These are phyloP conservation scores for Lophura nycthemera DNA, from an alignment of 2,113 vertebrate species.

Conservation along the genomic window DNA sequence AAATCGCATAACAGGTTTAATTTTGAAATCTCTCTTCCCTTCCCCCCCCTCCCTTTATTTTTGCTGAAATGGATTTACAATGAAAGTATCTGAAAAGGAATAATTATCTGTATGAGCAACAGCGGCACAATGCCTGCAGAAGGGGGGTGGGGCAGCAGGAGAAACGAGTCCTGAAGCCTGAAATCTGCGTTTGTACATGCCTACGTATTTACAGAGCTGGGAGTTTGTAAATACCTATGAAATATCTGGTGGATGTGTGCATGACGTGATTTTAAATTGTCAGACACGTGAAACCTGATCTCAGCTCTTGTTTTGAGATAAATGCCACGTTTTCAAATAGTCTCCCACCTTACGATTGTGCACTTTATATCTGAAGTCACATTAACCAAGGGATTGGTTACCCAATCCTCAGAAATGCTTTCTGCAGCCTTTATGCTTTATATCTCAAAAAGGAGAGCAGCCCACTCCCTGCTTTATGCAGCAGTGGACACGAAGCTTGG, in stretches of 20 bases:
- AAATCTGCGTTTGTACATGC: constrained; percentile 1
- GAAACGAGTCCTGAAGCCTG: background rate
- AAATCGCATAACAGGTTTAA: constrained; percentile 26
- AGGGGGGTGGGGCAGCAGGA: background rate
- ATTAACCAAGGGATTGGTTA: background rate
- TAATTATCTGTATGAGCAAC: constrained; percentile 41
- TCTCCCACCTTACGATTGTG: background rate
- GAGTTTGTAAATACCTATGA: background rate
- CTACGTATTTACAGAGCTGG: background rate
- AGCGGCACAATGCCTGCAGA: background rate
- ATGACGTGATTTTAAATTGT: background rate
- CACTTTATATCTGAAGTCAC: background rate
- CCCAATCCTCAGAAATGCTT: constrained; percentile 1
- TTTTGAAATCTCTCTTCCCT: constrained; percentile 40
- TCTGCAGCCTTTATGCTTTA: constrained; percentile 18
- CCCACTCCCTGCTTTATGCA: constrained; percentile 18
- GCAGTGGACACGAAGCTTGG: constrained; percentile 38
- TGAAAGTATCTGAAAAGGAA: constrained; percentile 45
- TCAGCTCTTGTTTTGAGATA: background rate
- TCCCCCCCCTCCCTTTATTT: background rate
- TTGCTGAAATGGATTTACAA: constrained; percentile 52
- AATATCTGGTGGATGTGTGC: background rate
- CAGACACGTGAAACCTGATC: background rate
- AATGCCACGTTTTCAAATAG: background rate
- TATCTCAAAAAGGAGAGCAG: background rate